Conservation (phyloP, 1,140 invertebrate species). For the Acarapis woodi region DNA sequence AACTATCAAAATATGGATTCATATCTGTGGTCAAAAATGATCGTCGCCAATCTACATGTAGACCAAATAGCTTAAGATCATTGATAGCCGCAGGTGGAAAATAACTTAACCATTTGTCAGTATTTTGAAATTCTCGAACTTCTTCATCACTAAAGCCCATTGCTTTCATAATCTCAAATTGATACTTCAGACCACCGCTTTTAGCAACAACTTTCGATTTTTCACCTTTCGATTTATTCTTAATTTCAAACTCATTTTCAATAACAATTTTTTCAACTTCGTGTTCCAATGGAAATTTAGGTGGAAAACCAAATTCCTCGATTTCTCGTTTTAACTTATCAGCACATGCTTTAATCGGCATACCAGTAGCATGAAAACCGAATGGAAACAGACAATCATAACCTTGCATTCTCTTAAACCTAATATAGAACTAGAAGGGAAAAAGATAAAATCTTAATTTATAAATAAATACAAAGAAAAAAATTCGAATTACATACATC, state of each 20-base stretch:
- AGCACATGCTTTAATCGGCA: constrained; percentile 87
- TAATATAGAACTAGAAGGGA: constrained; percentile 44
- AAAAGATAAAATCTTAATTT: constrained; percentile 14
- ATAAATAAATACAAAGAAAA: constrained; percentile 4
- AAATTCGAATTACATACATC: constrained; percentile 24
- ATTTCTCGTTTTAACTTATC: constrained; percentile 90
- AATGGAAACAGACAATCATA: constrained; percentile 84
- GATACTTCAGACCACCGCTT: constrained; percentile 55
- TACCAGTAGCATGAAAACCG: constrained; percentile 93
- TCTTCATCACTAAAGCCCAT: constrained; percentile 64
- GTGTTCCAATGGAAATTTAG: constrained; percentile 41
- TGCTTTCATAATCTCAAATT: constrained; percentile 96
- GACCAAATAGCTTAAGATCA: constrained; percentile 61
- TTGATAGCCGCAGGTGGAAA: constrained; percentile 66
- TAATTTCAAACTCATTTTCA: constrained; percentile 30
- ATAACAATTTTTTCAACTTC: constrained; percentile 20
- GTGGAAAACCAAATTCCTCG: constrained; percentile 67
- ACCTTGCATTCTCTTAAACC: constrained; percentile 66
- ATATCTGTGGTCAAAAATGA: constrained; percentile 92
- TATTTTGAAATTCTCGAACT: constrained; percentile 71
- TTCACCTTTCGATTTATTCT: constrained; percentile 90
- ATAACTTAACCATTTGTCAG: constrained; percentile 71
- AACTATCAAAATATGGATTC: constrained; percentile 93
- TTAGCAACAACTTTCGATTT: constrained; percentile 97
- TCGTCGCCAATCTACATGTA: constrained; percentile 85